These are phyloP conservation scores for Neolamprologus modestus DNA, from an alignment of 2,113 vertebrate genomes.

Conservation along the genomic window DNA sequence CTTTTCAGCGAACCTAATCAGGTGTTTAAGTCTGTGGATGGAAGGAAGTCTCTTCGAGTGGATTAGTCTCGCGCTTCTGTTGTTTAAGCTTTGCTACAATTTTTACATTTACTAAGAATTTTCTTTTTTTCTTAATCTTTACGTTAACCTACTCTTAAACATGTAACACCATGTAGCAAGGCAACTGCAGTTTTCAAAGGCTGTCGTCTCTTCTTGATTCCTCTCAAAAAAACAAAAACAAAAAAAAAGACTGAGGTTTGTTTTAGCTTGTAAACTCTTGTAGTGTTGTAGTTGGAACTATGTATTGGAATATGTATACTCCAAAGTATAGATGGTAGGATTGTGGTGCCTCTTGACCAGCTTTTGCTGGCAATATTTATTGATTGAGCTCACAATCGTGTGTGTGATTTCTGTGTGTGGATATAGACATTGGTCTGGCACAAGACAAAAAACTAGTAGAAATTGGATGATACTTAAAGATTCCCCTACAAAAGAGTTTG, in stretches of 20 bases:
- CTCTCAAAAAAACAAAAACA: conserved; percentile 27
- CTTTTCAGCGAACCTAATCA: conserved; percentile 76
- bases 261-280: conserved; percentile 43
- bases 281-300: conserved; percentile 50
- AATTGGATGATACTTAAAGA: conserved; percentile 32
- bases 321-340: conserved; percentile 47
- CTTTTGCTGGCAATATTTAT: conserved; percentile 28
- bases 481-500: neutral
- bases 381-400: conserved; percentile 24
- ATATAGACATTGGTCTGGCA: conserved; percentile 24
- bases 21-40: conserved; percentile 92
- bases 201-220: conserved; percentile 52
- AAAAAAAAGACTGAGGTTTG: conserved; percentile 28
- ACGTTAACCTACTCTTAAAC: conserved; percentile 41
- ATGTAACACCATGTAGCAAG: conserved; percentile 57
- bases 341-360: conserved; percentile 34
- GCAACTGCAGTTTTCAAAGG: conserved; percentile 60
- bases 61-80: conserved; percentile 34
- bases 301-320: conserved; percentile 47
- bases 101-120: conserved; percentile 28
- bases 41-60: conserved; percentile 74
- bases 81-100: conserved; percentile 54
- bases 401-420: conserved; percentile 52
- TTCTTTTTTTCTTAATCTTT: neutral
- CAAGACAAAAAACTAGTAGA: conserved; percentile 31